A percentile compares a stretch with the other conserved stretches of the same genome.
phyloP scores from a whole-genome alignment of 2,888 invertebrate genomes.

The Drosophila falleni region DNA sequence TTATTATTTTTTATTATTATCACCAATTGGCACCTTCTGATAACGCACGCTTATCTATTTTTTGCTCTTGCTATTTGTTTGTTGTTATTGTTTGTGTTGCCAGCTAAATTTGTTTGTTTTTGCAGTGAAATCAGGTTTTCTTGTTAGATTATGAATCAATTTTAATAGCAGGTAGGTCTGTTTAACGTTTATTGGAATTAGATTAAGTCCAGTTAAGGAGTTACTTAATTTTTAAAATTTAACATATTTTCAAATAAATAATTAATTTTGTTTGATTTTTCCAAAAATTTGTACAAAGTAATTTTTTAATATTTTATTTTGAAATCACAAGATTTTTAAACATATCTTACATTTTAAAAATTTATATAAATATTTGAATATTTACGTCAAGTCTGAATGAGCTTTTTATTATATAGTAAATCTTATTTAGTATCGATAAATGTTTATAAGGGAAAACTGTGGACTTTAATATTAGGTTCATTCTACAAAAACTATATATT shows the following conservation, averaged over 20 bases:
- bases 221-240: neutral
- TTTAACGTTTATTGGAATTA: neutral
- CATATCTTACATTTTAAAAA: no score
- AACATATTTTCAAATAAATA: neutral
- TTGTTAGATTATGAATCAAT: slow-evolving; percentile 54
- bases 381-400: no score
- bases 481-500: no score
- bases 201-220: neutral
- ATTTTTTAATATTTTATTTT: no score
- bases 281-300: no score
- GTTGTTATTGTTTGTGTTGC: slow-evolving; percentile 42
- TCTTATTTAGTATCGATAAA: no score
- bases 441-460: no score
- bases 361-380: no score
- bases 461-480: no score
- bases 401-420: no score
- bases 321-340: no score
- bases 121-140: slow-evolving; percentile 36
- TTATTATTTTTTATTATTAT: slow-evolving; percentile 30
- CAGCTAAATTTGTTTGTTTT: slow-evolving; percentile 49
- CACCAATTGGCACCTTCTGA: slow-evolving; percentile 70
- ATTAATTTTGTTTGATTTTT: no score
- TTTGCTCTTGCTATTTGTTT: slow-evolving; percentile 15
- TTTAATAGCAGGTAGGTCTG: slow-evolving; percentile 30
- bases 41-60: slow-evolving; percentile 50